Conservation (phyloP, 2,888 invertebrate species). For the Standfussiana lucernea region DNA sequence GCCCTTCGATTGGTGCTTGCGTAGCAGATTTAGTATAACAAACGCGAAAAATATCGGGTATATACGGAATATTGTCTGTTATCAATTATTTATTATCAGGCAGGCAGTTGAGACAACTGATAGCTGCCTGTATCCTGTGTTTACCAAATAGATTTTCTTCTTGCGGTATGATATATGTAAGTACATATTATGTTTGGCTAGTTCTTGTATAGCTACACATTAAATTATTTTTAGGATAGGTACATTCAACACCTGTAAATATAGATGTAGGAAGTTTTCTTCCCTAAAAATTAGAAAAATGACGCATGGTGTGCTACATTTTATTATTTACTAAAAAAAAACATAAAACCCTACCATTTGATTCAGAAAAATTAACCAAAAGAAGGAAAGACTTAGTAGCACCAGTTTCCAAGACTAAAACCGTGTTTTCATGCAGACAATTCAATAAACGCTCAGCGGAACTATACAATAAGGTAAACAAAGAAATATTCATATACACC, state of each 20-base stretch:
- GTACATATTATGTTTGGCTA: no score
- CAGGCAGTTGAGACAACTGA: not conserved
- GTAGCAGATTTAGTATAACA: not conserved
- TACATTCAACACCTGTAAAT: not conserved
- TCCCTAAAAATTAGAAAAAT: not conserved
- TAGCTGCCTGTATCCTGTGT: not conserved
- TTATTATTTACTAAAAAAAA: not conserved
- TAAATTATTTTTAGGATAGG: no score
- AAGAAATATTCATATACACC: no score
- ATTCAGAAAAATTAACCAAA: no score
- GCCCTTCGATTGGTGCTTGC: not conserved
- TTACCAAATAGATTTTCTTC: not conserved
- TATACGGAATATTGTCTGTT: no score
- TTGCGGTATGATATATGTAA: not conserved
- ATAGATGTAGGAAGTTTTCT: not conserved
- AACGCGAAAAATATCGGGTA: not conserved
- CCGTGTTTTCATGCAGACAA: no score
- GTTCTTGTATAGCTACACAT: no score
- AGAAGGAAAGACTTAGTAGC: no score
- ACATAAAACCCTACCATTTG: no score
- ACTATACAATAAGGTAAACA: no score
- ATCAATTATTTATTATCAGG: not conserved
- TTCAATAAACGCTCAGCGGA: no score
- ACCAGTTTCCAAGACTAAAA: no score
- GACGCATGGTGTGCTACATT: not conserved